A percentile compares a stretch with the other conserved stretches of the same genome.
Evolutionary conservation across 2,888 invertebrate genomes (phyloP).

Genomic region (Dioctria linearis): DNA sequence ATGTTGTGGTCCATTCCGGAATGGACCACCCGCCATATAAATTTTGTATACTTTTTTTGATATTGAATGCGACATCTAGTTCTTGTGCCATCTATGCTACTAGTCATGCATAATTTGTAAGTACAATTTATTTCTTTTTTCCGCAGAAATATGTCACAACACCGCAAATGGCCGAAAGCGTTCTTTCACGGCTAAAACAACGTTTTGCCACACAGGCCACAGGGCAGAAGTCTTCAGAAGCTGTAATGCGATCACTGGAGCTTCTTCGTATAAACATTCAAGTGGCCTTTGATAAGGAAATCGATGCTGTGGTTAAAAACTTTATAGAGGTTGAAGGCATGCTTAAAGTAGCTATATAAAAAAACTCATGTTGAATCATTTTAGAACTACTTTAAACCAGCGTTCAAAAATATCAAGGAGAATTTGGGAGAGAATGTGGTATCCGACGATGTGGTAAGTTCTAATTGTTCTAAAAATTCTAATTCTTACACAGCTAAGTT

Average conservation of each 20-base stretch:
- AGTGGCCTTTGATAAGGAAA: conserved; percentile 75
- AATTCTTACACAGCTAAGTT: too few relatives aligned
- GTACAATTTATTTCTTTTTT: not conserved
- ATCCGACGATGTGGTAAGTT: conserved; percentile 73
- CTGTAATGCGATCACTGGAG: conserved; percentile 73
- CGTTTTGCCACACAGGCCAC: conserved; percentile 65
- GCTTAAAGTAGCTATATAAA: not conserved
- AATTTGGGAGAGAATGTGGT: conserved; percentile 75
- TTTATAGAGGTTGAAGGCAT: conserved; percentile 73
- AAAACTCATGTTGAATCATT: conserved; percentile 58
- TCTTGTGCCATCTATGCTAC: too few relatives aligned
- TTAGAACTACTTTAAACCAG: conserved; percentile 76
- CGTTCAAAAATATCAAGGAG: conserved; percentile 75
- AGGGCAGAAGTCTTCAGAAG: conserved; percentile 65
- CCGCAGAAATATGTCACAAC: conserved; percentile 68
- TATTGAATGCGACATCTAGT: too few relatives aligned
- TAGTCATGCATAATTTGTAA: too few relatives aligned
- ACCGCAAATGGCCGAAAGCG: conserved; percentile 68
- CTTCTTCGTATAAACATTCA: conserved; percentile 76
- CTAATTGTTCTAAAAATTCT: not conserved
- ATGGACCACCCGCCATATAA: too few relatives aligned
- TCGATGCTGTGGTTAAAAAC: conserved; percentile 74
- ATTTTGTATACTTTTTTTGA: too few relatives aligned
- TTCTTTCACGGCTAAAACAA: conserved; percentile 66
- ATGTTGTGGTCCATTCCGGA: too few relatives aligned